Percentiles rank a stretch among this genome's conserved stretches.
phyloP scores from a whole-genome alignment of 2,113 vertebrate species.

The Chlorocebus sabaeus region DNA sequence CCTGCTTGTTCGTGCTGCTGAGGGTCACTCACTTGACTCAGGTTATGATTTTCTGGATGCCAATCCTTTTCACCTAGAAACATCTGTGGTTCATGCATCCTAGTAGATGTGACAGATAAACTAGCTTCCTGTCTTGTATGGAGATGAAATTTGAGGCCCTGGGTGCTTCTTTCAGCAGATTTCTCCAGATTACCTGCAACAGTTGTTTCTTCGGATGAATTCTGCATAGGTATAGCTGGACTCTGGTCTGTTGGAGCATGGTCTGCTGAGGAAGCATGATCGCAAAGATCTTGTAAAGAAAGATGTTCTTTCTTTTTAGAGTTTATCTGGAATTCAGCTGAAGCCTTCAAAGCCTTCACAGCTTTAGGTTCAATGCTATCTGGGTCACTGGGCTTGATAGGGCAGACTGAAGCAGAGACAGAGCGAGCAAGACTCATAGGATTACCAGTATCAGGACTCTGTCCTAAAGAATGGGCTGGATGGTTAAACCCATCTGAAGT shows the following conservation, averaged over 20 bases:
- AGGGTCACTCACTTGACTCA: background rate
- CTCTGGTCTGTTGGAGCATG: background rate
- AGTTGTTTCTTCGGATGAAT: constrained; percentile 52
- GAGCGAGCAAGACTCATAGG: constrained; percentile 85
- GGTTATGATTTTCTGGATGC: constrained; percentile 44
- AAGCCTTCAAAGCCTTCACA: constrained; percentile 63
- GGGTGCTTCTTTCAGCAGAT: constrained; percentile 25
- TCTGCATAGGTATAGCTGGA: constrained; percentile 67
- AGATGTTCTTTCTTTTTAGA: constrained; percentile 51
- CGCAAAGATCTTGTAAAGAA: constrained; percentile 70
- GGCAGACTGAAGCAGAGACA: constrained; percentile 82
- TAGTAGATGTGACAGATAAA: constrained; percentile 12
- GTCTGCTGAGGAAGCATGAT: constrained; percentile 49
- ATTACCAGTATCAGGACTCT: constrained; percentile 80
- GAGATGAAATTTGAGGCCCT: constrained; percentile 42
- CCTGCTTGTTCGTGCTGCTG: background rate
- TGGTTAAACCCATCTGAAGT: constrained; percentile 86
- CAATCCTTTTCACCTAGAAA: background rate
- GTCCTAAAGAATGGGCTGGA: constrained; percentile 84
- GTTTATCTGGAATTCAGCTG: constrained; percentile 65
- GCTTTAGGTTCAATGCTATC: constrained; percentile 66
- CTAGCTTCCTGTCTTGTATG: constrained; percentile 38
- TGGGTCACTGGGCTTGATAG: constrained; percentile 63
- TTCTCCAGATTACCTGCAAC: constrained; percentile 48
- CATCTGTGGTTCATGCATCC: background rate